Evolutionary conservation across 2,888 invertebrate genomes (phyloP), one percentile per base, ranked within the genome.

Genomic region (Doris montereyensis): DNA sequence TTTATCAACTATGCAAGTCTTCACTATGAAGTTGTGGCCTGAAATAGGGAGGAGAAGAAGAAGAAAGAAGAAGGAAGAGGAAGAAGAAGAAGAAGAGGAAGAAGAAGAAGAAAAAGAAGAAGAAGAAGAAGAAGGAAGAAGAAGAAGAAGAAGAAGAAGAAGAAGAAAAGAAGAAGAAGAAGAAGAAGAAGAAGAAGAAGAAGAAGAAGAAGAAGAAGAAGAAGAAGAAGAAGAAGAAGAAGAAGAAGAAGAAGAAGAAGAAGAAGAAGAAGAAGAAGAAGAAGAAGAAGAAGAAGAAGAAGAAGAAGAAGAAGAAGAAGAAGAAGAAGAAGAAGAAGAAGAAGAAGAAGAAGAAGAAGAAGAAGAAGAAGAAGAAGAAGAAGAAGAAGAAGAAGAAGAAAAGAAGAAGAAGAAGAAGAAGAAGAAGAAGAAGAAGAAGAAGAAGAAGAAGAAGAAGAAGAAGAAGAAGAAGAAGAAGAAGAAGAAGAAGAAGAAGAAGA

Each of bases 401-500:
- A 13, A 10, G 30, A 35, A 26, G 68, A 71, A 77, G 41, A 57
- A 57, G 67, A 70, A 67, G 70, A 28, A 35, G 32, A 41, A 67
- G 52, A 28, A 62, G 35, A 35, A 72, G 71, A 13, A 30, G 57
- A 24, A 35, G 52, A 24, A 30, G 72, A 35, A 72, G 71, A 35
- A 72, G 71, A 35, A 72, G 71, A 35, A 72, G 71, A 72, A 72
- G 71, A 35, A 72, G 71, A 72, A 72, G 71, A n/a, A n/a, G n/a
- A n/a, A n/a, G n/a, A n/a, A n/a, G n/a, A n/a, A n/a, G n/a, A n/a
- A n/a, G n/a, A n/a, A n/a, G n/a, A n/a, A n/a, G n/a, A n/a, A n/a
- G n/a, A n/a, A n/a, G n/a, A n/a, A n/a, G n/a, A n/a, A n/a, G n/a
- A n/a, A n/a, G n/a, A n/a, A n/a, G n/a, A n/a, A n/a, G n/a, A n/a